Conservation (phyloP, 2,888 invertebrate species). For the Danaus chrysippus region DNA sequence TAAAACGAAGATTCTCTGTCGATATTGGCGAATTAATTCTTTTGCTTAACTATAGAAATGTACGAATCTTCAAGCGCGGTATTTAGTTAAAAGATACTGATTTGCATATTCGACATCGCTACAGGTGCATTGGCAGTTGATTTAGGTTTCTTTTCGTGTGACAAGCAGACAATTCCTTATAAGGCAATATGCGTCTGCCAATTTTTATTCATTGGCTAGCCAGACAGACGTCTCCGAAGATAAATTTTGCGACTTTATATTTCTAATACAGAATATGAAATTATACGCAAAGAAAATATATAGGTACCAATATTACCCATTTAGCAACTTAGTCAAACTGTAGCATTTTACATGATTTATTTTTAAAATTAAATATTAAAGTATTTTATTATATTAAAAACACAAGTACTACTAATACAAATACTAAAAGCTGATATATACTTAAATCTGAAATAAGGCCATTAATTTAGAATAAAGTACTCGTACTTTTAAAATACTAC, state of each 20-base stretch:
- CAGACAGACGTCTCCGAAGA: conserved; percentile 26
- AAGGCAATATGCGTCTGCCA: conserved; percentile 60
- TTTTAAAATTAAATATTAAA: neutral
- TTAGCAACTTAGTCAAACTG: too few relatives aligned
- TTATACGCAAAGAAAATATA: too few relatives aligned
- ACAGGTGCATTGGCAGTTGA: conserved; percentile 74
- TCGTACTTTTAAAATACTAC: conserved; percentile 25
- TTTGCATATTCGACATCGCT: conserved; percentile 77
- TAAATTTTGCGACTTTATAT: neutral
- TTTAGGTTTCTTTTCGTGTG: conserved; percentile 64
- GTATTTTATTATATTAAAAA: neutral
- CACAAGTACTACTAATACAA: too few relatives aligned
- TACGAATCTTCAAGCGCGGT: conserved; percentile 35
- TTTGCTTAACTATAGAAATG: conserved; percentile 28
- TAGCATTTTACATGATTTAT: neutral
- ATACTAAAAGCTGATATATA: conserved; percentile 33
- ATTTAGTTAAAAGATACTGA: conserved; percentile 53
- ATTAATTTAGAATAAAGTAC: conserved; percentile 30
- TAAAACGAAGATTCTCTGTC: conserved; percentile 14
- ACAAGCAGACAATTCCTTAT: conserved; percentile 64
- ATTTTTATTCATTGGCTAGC: conserved; percentile 63
- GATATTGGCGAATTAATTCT: conserved; percentile 23
- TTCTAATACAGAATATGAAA: too few relatives aligned
- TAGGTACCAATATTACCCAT: too few relatives aligned
- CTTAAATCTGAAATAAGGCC: conserved; percentile 23